These are phyloP conservation scores for Morone chrysops DNA, from an alignment of 2,113 vertebrate genomes.

Conservation along the genomic window DNA sequence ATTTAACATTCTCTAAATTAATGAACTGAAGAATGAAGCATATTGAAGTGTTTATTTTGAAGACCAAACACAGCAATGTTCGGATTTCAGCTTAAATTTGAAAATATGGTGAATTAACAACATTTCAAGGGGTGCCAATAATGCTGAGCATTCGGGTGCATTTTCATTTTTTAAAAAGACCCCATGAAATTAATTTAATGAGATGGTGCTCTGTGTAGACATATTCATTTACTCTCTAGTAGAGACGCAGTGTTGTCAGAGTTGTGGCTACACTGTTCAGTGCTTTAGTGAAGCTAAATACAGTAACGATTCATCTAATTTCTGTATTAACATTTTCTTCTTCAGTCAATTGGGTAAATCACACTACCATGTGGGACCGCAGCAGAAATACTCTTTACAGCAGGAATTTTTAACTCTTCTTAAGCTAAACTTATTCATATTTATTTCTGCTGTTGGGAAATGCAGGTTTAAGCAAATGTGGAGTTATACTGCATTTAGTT, in stretches of 20 bases:
- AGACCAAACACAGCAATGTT: background rate
- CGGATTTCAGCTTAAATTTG: background rate
- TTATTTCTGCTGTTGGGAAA: constrained; percentile 61
- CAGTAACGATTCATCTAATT: constrained; percentile 3
- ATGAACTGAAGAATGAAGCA: background rate
- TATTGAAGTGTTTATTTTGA: background rate
- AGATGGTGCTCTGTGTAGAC: constrained; percentile 51
- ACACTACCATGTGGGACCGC: constrained; percentile 59
- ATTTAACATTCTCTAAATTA: background rate
- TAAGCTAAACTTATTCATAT: constrained; percentile 56
- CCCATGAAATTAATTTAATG: background rate
- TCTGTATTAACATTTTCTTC: constrained; percentile 42
- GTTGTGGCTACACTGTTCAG: constrained; percentile 20
- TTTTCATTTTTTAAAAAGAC: constrained; percentile 10
- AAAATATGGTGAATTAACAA: constrained; percentile 8
- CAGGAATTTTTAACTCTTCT: constrained; percentile 59
- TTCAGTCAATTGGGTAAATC: constrained; percentile 40
- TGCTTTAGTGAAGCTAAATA: constrained; percentile 29
- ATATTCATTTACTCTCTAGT: constrained; percentile 8
- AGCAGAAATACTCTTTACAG: constrained; percentile 40
- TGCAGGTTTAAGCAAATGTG: constrained; percentile 49
- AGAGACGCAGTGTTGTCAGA: constrained; percentile 22
- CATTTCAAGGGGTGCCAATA: constrained; percentile 22
- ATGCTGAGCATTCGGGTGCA: background rate
- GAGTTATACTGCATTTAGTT: constrained; percentile 29